phyloP scores from a whole-genome alignment of 2,888 invertebrate species.

The Noctua pronuba region DNA sequence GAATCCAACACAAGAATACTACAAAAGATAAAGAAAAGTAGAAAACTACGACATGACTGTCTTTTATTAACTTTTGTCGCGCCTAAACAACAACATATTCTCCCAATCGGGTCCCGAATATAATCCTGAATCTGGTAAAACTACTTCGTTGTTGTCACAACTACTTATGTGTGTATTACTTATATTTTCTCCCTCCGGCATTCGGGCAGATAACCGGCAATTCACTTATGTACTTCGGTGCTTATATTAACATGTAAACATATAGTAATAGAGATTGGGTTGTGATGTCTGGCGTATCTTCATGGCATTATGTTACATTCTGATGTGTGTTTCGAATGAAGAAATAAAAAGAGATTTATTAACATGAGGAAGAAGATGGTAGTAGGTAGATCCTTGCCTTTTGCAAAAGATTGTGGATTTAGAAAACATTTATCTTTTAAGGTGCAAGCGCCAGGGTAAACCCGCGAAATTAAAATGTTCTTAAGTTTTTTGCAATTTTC shows the following conservation, averaged over 20 bases:
- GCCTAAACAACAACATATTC: constrained; percentile 22
- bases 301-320: background rate
- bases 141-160: constrained; percentile 29
- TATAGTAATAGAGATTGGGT: constrained; percentile 4
- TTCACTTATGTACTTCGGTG: constrained; percentile 23
- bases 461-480: too few species aligned
- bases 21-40: background rate
- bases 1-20: background rate
- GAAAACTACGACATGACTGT: background rate
- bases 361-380: background rate
- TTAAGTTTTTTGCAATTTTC: too few species aligned
- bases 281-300: background rate
- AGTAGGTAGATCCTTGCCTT: background rate
- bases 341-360: background rate
- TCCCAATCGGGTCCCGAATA: background rate
- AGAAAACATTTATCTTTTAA: too few species aligned
- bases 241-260: constrained; percentile 40
- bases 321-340: background rate
- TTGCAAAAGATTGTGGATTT: background rate
- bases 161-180: constrained; percentile 28
- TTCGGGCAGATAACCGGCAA: constrained; percentile 5
- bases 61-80: constrained; percentile 22
- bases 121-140: constrained; percentile 27
- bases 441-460: too few species aligned
- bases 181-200: constrained; percentile 23